phyloP scores from a whole-genome alignment of 1,140 invertebrate species.

The Trachymyrmex cornetzi region DNA sequence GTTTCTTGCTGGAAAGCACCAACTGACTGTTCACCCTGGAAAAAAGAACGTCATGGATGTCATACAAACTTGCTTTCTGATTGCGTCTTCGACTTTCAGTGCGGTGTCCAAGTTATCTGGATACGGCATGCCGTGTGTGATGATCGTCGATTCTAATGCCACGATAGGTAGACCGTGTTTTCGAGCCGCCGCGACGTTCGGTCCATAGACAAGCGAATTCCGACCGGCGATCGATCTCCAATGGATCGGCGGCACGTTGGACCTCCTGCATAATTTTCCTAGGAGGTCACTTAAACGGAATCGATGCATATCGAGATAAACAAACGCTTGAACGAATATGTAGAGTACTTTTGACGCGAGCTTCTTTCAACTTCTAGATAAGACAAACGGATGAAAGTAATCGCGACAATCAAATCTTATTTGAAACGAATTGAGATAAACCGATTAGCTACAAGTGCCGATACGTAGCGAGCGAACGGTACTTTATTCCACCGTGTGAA shows the following conservation, averaged over 20 bases:
- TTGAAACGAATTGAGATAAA: conserved; percentile 13
- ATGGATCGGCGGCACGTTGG: conserved; percentile 15
- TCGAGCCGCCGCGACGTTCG: conserved; percentile 89
- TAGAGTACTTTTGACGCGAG: not conserved
- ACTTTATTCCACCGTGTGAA: not conserved
- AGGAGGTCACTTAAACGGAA: not conserved
- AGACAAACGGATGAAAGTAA: not conserved
- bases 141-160: conserved; percentile 98
- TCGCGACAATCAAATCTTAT: not conserved
- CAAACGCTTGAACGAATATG: no score
- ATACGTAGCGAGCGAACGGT: not conserved
- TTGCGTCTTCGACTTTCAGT: conserved; percentile 92
- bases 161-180: conserved; percentile 91
- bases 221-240: conserved; percentile 4
- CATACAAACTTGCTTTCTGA: conserved; percentile 89
- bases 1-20: no score
- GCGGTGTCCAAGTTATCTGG: conserved; percentile 97
- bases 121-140: conserved; percentile 99
- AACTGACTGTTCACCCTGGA: no score
- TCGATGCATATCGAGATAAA: conserved; percentile 29
- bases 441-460: not conserved
- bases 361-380: not conserved
- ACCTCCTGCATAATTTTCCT: not conserved
- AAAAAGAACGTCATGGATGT: not conserved
- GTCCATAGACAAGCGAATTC: conserved; percentile 69